These are phyloP conservation scores for Abrostola triplasia DNA, from an alignment of 2,888 invertebrate genomes.

Conservation along the genomic window DNA sequence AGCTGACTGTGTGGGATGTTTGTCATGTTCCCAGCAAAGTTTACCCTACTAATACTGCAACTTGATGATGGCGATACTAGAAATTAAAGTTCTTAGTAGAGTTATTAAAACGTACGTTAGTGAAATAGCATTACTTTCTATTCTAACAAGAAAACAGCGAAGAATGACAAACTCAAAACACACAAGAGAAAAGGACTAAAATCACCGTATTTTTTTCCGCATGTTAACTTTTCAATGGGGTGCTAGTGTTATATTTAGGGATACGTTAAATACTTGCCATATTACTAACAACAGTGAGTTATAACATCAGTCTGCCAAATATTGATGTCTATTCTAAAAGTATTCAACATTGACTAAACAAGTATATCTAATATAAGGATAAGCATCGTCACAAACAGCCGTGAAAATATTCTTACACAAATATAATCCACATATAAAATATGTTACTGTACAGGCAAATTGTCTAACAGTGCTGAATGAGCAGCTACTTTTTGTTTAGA, in stretches of 20 bases:
- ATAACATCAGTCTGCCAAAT: background rate
- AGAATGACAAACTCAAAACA: too few relatives aligned
- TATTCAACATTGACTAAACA: background rate
- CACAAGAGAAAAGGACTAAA: too few relatives aligned
- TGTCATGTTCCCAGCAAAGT: conserved; percentile 90
- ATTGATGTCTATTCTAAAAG: background rate
- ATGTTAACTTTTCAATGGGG: background rate
- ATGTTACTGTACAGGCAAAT: too few relatives aligned
- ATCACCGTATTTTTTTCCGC: too few relatives aligned
- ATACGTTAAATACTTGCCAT: background rate
- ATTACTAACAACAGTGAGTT: conserved; percentile 1
- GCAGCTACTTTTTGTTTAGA: too few relatives aligned
- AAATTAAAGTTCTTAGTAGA: conserved; percentile 46
- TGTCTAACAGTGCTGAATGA: too few relatives aligned
- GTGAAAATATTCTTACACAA: too few relatives aligned
- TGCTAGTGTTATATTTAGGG: background rate
- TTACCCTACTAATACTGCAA: conserved; percentile 85
- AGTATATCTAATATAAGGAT: too few relatives aligned
- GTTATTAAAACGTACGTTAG: background rate
- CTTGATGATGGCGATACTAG: conserved; percentile 89
- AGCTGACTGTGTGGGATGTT: conserved; percentile 93
- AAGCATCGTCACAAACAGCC: too few relatives aligned
- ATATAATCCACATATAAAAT: too few relatives aligned
- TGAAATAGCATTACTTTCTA: too few relatives aligned
- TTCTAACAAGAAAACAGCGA: too few relatives aligned